Evolutionary conservation across 2,797 vertebrate species (phyloP).

Genomic region (Dallia pectoralis): DNA sequence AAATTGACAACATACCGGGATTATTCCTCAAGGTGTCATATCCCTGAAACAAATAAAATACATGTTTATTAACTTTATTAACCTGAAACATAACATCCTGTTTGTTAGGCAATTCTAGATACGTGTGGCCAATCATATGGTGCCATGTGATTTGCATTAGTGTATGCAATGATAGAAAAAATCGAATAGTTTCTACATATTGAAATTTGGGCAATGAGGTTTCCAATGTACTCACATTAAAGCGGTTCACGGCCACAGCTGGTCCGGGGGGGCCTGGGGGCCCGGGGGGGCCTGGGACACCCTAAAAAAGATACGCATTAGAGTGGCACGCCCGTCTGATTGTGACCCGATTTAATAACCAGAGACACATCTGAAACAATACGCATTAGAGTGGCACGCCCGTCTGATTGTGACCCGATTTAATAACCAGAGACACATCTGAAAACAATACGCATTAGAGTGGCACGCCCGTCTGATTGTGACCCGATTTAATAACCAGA

Average conservation of each 20-base stretch:
- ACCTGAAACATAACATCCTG: not conserved
- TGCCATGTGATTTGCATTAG: too few species aligned
- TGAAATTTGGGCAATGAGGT: not conserved
- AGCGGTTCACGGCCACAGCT: slow-evolving; percentile 67
- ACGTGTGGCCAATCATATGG: too few species aligned
- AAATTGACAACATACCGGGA: slow-evolving; percentile 60
- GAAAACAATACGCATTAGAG: slow-evolving; percentile 2
- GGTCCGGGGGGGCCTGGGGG: slow-evolving; percentile 79
- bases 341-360: too few species aligned
- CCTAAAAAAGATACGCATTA: slow-evolving; percentile 57
- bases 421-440: slow-evolving; percentile 69
- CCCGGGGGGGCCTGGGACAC: slow-evolving; percentile 67
- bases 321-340: not conserved
- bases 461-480: too few species aligned
- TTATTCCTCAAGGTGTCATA: slow-evolving; percentile 68
- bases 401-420: too few species aligned
- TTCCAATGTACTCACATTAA: slow-evolving; percentile 64
- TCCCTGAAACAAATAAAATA: slow-evolving; percentile 53
- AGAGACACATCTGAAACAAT: not conserved
- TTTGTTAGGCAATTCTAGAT: not conserved
- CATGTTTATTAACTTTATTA: not conserved
- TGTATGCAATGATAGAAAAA: too few species aligned
- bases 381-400: not conserved
- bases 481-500: slow-evolving; percentile 28
- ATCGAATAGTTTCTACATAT: too few species aligned